phyloP scores from a whole-genome alignment of 2,113 vertebrate genomes.

The Uria aalge region DNA sequence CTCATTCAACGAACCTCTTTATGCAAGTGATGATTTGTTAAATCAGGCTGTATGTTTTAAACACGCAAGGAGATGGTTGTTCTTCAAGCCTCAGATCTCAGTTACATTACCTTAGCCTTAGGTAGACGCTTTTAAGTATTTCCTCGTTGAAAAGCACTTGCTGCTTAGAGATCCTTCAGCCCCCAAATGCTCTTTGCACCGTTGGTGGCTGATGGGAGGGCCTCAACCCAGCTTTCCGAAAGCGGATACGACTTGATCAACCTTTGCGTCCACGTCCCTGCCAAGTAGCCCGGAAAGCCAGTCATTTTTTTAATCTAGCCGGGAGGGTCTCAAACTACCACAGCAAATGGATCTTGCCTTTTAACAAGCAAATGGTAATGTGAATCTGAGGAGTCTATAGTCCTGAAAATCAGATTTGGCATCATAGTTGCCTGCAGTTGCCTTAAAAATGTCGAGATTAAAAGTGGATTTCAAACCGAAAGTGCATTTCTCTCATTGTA shows the following conservation, averaged over 20 bases:
- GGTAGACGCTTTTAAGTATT: background rate
- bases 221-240: background rate
- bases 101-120: background rate
- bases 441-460: background rate
- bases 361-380: background rate
- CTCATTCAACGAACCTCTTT: background rate
- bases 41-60: background rate
- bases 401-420: background rate
- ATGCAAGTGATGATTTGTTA: background rate
- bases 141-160: background rate
- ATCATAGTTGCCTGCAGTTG: background rate
- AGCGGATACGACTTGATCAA: fast-evolving
- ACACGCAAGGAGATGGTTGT: background rate
- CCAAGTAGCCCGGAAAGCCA: background rate
- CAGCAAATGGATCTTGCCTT: background rate
- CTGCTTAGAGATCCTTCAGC: background rate
- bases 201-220: background rate
- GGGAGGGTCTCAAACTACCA: background rate
- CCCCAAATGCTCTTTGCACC: fast-evolving
- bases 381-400: background rate
- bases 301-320: background rate
- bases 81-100: background rate
- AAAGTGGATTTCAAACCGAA: background rate
- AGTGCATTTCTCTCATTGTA: background rate
- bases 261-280: background rate